Evolutionary conservation across 2,113 vertebrate species (phyloP).

Genomic region (Nothocercus julius): DNA sequence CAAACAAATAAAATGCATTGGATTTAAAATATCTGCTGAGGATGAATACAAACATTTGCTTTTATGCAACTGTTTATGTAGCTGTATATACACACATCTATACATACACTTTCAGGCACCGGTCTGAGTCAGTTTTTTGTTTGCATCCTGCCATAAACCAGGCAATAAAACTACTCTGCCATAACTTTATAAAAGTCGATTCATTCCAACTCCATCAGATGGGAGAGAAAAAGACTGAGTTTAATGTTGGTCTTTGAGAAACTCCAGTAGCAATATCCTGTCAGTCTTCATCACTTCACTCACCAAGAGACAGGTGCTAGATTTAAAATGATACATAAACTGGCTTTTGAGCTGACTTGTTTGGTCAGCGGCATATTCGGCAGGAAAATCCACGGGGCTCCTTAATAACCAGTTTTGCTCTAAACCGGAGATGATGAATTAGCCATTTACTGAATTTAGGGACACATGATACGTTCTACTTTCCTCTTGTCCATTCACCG

Average conservation of each 20-base stretch:
- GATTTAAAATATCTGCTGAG: not conserved
- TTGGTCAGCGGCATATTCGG: not conserved
- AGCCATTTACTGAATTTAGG: not conserved
- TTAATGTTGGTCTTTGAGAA: not conserved
- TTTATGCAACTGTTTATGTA: too few species aligned
- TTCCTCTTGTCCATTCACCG: not conserved
- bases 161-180: not conserved
- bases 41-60: not conserved
- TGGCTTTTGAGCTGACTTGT: not conserved
- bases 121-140: not conserved
- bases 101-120: not conserved
- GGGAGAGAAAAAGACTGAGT: not conserved
- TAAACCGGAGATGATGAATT: not conserved
- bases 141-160: not conserved
- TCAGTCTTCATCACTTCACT: not conserved
- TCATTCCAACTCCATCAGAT: not conserved
- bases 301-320: not conserved
- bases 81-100: too few species aligned
- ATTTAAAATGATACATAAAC: not conserved
- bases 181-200: not conserved
- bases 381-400: not conserved
- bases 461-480: rapidly evolving
- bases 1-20: not conserved
- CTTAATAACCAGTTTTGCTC: not conserved
- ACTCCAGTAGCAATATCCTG: not conserved